These are phyloP conservation scores for Corythaixoides concolor DNA, from an alignment of 2,113 vertebrate genomes.

Conservation along the genomic window DNA sequence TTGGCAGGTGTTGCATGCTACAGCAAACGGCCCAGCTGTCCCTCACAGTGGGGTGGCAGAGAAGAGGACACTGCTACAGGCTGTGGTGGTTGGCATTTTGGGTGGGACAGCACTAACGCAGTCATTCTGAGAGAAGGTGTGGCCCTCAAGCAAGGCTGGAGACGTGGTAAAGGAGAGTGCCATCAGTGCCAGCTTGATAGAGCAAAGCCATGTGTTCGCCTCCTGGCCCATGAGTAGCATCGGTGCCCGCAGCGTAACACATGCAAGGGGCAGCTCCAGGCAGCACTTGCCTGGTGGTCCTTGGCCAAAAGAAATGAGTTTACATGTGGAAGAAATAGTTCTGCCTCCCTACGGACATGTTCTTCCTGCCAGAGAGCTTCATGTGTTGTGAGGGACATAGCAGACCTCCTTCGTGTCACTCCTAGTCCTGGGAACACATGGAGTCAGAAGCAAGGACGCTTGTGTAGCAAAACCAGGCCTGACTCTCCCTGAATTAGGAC, in stretches of 20 bases:
- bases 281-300: not conserved
- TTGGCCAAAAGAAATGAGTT: not conserved
- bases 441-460: not conserved
- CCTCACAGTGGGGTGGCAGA: no score
- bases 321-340: not conserved
- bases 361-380: not conserved
- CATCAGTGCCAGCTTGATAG: not conserved
- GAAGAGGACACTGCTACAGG: not conserved
- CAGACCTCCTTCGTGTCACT: fast-evolving
- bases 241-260: not conserved
- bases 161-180: not conserved
- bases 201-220: not conserved
- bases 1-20: not conserved
- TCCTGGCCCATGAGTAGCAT: not conserved
- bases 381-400: no score
- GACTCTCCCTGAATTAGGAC: not conserved
- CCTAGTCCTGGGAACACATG: not conserved
- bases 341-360: not conserved
- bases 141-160: not conserved
- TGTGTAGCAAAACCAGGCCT: not conserved
- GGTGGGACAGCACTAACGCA: not conserved
- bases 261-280: not conserved
- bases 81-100: not conserved
- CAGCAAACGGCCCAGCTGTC: not conserved
- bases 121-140: not conserved